Percentiles rank a stretch among this genome's conserved stretches.
Evolutionary conservation across 2,113 vertebrate genomes (phyloP).

Genomic region (Balaenoptera acutorostrata): DNA sequence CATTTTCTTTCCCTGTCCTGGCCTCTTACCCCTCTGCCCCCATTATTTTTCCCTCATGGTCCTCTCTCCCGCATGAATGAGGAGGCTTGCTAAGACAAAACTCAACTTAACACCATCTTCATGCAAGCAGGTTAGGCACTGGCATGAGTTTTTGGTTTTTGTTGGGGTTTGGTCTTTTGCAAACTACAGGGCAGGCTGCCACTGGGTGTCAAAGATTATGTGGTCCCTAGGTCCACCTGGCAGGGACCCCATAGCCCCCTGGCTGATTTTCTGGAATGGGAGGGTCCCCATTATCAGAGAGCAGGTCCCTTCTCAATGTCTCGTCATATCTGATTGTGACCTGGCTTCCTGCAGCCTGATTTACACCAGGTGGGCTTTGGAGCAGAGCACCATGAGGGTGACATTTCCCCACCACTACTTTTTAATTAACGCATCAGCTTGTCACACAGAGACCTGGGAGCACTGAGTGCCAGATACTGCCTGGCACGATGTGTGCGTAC

Average conservation of each 20-base stretch:
- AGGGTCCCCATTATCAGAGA: background rate
- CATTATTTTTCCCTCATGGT: background rate
- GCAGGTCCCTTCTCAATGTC: background rate
- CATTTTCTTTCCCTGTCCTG: background rate
- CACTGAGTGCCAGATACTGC: rapidly evolving
- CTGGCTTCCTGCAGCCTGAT: rapidly evolving
- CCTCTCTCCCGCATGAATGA: background rate
- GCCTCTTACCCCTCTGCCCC: background rate
- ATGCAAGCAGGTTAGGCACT: background rate
- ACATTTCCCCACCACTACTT: background rate
- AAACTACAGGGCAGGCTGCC: too few relatives aligned
- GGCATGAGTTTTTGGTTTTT: background rate
- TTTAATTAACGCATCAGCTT: background rate
- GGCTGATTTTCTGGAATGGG: too few relatives aligned
- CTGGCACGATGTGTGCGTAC: rapidly evolving
- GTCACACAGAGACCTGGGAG: background rate
- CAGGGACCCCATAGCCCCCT: background rate
- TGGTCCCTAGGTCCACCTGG: background rate
- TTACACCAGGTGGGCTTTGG: background rate
- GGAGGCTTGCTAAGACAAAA: background rate
- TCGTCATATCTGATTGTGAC: background rate
- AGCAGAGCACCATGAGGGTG: background rate
- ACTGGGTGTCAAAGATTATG: background rate
- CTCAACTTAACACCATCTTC: background rate
- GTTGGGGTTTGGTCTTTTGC: background rate